Conservation (phyloP, 2,888 invertebrate genomes). For the Acanthacorydalis orientalis region DNA sequence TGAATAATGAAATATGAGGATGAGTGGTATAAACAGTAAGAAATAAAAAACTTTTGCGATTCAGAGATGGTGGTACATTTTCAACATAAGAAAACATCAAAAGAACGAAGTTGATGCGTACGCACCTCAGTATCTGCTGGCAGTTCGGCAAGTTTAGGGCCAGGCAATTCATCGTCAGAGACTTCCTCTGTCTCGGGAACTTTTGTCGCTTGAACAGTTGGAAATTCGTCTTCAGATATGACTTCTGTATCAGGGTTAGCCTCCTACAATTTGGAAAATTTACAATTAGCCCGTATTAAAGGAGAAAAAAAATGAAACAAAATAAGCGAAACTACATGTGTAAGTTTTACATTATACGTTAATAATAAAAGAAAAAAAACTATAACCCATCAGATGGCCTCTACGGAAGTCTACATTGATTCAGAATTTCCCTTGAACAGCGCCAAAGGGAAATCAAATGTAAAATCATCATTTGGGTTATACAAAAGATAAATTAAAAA, state of each 20-base stretch:
- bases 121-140: slow-evolving; percentile 52
- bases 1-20: background rate
- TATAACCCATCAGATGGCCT: slow-evolving; percentile 2
- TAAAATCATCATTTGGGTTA: slow-evolving; percentile 7
- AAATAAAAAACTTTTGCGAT: background rate
- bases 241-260: slow-evolving; percentile 66
- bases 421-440: slow-evolving; percentile 4
- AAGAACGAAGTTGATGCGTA: slow-evolving; percentile 1
- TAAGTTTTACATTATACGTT: background rate
- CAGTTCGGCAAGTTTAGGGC: slow-evolving; percentile 50
- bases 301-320: background rate
- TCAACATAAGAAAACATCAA: too few relatives aligned
- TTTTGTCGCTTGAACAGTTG: slow-evolving; percentile 53
- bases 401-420: slow-evolving; percentile 4
- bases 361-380: background rate
- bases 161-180: slow-evolving; percentile 59
- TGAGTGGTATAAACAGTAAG: slow-evolving; percentile 1
- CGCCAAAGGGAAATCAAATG: slow-evolving; percentile 4
- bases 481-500: too few relatives aligned
- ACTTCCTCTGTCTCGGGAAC: slow-evolving; percentile 72
- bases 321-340: background rate
- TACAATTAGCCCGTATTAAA: too few relatives aligned
- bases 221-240: slow-evolving; percentile 70
- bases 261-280: slow-evolving; percentile 18
- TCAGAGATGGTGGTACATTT: too few relatives aligned